Evolutionary conservation across 1,140 invertebrate species (phyloP).

Genomic region (Leptonema lineaticorne): DNA sequence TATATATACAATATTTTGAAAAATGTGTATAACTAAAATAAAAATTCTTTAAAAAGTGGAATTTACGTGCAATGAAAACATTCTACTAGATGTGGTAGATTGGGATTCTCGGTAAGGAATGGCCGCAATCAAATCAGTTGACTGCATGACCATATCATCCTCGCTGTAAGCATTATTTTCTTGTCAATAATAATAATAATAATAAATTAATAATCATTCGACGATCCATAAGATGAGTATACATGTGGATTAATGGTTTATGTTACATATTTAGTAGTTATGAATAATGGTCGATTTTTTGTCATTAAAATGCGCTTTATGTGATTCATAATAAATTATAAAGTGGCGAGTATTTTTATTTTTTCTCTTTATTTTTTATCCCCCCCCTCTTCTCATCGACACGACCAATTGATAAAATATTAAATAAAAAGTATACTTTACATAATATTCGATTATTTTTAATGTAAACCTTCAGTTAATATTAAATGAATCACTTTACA

Average conservation of each 20-base stretch:
- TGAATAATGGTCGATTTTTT: conserved; percentile 39
- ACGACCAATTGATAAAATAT: too few relatives aligned
- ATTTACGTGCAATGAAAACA: conserved; percentile 24
- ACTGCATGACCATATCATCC: conserved; percentile 11
- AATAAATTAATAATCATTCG: too few relatives aligned
- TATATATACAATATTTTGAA: too few relatives aligned
- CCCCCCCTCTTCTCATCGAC: too few relatives aligned
- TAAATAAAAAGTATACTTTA: too few relatives aligned
- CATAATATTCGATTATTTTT: too few relatives aligned
- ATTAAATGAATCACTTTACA: too few relatives aligned
- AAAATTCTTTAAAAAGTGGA: conserved; percentile 20
- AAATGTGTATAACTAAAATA: conserved; percentile 23
- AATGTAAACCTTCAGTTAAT: too few relatives aligned
- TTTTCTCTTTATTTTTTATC: background rate
- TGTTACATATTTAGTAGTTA: conserved; percentile 35
- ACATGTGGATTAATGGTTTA: conserved; percentile 21
- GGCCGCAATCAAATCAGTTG: background rate
- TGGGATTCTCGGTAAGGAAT: conserved; percentile 15
- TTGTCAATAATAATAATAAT: conserved; percentile 12
- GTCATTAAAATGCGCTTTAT: conserved; percentile 42
- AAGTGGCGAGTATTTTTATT: conserved; percentile 40
- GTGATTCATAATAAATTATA: conserved; percentile 42
- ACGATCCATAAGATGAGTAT: conserved; percentile 13
- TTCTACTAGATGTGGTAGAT: conserved; percentile 16
- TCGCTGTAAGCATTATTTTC: background rate